Conservation (phyloP, 2,888 invertebrate genomes). For the Notocelia uddmanniana region DNA sequence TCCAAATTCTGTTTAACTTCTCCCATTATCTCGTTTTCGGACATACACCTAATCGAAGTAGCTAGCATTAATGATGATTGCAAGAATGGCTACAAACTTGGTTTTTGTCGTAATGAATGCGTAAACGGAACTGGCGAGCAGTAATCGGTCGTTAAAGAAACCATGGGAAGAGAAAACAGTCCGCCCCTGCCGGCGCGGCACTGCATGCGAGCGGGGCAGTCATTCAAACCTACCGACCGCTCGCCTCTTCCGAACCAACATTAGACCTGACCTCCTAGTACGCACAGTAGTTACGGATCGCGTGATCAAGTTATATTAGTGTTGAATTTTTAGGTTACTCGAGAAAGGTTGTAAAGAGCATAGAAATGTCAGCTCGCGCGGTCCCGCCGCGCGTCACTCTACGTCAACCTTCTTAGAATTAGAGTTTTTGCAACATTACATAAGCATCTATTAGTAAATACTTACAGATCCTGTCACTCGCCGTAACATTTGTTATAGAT, state of each 20-base stretch:
- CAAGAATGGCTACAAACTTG: conserved; percentile 53
- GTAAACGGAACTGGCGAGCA: conserved; percentile 57
- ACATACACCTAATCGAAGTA: no score
- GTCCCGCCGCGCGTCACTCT: not conserved
- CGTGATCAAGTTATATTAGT: not conserved
- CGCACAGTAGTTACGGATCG: not conserved
- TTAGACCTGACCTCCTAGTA: not conserved
- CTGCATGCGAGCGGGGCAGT: conserved; percentile 44
- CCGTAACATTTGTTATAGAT: no score
- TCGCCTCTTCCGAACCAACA: not conserved
- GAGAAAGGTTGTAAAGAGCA: not conserved
- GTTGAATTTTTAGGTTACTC: not conserved
- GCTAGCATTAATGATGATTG: conserved; percentile 56
- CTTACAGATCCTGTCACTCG: no score
- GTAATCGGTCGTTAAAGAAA: conserved; percentile 61
- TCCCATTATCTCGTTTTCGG: no score
- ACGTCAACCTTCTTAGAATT: not conserved
- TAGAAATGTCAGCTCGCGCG: not conserved
- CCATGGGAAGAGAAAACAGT: conserved; percentile 73
- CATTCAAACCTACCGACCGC: not conserved
- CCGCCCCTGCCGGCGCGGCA: conserved; percentile 50
- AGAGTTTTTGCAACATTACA: not conserved
- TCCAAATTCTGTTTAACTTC: no score
- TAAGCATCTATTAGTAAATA: no score
- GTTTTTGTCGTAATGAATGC: conserved; percentile 55